These are phyloP conservation scores for Hemibagrus wyckioides DNA, from an alignment of 2,113 vertebrate genomes.

Conservation along the genomic window DNA sequence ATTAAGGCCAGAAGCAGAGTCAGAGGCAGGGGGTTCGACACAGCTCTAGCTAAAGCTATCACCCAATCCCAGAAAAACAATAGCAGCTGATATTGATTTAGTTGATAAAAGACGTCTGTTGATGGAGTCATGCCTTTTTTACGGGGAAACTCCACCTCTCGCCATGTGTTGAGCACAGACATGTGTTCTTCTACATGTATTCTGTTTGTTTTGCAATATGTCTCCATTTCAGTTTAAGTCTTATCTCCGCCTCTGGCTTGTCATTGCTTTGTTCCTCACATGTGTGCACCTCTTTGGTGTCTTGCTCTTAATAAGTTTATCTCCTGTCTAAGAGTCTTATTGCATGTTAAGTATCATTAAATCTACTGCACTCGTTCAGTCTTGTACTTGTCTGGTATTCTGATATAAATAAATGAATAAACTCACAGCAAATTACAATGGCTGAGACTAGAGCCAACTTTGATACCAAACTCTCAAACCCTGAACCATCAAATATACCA, in stretches of 20 bases:
- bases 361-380: background rate
- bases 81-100: constrained; percentile 31
- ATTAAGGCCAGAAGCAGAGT: constrained; percentile 64
- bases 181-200: background rate
- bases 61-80: constrained; percentile 23
- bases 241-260: background rate
- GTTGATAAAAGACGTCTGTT: background rate
- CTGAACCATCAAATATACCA: background rate
- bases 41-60: constrained; percentile 49
- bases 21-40: constrained; percentile 18
- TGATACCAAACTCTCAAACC: background rate
- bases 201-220: background rate
- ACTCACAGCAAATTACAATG: background rate
- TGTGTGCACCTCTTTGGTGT: background rate
- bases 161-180: background rate
- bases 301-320: background rate
- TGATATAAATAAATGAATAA: background rate
- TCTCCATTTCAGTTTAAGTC: background rate
- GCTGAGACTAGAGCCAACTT: background rate
- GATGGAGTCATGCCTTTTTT: background rate
- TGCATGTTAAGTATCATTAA: background rate
- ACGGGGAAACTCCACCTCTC: background rate
- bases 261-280: background rate
- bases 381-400: background rate
- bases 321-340: no score